Base-by-base conservation (phyloP, 2,888 invertebrate genomes). In the Crossocerus cetratus region DNA sequence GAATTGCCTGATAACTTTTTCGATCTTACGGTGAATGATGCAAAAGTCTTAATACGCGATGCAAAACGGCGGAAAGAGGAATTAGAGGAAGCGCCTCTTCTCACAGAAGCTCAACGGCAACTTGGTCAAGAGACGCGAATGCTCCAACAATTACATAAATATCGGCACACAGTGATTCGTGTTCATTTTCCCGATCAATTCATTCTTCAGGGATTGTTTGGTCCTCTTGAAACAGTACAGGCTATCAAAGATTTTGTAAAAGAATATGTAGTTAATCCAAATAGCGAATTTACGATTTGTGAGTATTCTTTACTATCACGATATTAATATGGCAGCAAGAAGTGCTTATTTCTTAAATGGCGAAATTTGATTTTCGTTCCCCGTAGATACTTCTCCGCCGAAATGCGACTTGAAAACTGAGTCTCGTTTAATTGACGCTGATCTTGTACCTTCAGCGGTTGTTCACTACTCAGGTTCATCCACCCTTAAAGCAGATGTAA, bases 1-100 rank as follows among this genome's bases (percentile, higher is more conserved):
- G 96, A 97, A 67, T 90, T 95, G 45, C 95, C 96, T 0, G 97
- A 98, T 90, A 95, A 96, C 61, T 98, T 98, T 90, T 98, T 96
- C 89, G 96, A 97, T 75, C 90, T 98, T 54, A 96, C 96, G 1
- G 92, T 96, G 55, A 93, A 94, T 69, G 98, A 98, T 91, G 94
- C 97, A 0, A 94, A 94, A 84, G 92, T 92, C 86, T 92, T 98
- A 69, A 92, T 96, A 67, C 92, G 93, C 64, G 96, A 97, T 85
- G 92, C 96, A 43, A 95, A 94, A 85, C 93, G 93, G 84, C 92
- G 92, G 53, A 90, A 94, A 2, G 89, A 92, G 42, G 93, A 93
- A 64, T 87, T 94, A 67, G 95, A 96, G 86, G 94, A 96, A 70
- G 93, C 93, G 13, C 96, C 96, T 1, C 90, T 98, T 57, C 90